Evolutionary conservation across 2,113 vertebrate genomes (phyloP).

Genomic region (Anoplopoma fimbria): DNA sequence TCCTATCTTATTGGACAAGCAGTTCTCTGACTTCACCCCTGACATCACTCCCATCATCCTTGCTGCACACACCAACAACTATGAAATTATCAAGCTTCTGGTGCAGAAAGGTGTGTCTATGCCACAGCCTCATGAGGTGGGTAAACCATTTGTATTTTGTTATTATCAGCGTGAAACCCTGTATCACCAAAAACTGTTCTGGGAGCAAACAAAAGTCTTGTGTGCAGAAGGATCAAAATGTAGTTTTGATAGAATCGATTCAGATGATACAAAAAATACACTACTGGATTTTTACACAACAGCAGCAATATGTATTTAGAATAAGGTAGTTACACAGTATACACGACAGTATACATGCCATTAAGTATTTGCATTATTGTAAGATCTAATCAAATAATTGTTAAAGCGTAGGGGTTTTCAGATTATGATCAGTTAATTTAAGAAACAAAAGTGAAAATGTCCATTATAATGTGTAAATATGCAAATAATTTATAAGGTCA

Average conservation of each 20-base stretch:
- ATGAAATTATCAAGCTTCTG: slow-evolving; percentile 97
- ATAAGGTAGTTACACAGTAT: not conserved
- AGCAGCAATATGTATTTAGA: not conserved
- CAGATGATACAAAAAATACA: not conserved
- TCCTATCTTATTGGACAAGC: slow-evolving; percentile 95
- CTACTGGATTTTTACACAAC: not conserved
- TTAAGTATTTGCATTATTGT: not conserved
- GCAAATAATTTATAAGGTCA: not conserved
- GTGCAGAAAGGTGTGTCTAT: slow-evolving; percentile 97
- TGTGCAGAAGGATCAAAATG: not conserved
- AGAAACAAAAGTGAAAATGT: not conserved
- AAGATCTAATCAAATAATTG: not conserved
- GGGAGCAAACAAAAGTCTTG: not conserved
- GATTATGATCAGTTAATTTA: not conserved
- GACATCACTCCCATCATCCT: slow-evolving; percentile 99
- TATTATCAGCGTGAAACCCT: not conserved
- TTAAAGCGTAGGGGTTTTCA: not conserved
- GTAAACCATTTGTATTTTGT: slow-evolving; percentile 3
- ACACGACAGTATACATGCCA: not conserved
- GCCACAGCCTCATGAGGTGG: slow-evolving; percentile 93
- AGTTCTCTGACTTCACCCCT: slow-evolving; percentile 98
- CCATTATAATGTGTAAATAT: not conserved
- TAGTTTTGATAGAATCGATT: not conserved
- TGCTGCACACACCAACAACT: slow-evolving; percentile 99
- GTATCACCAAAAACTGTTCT: not conserved